Evolutionary conservation across 2,113 vertebrate species (phyloP), one percentile per base, ranked within the genome.

Genomic region (Entelurus aequoreus): DNA sequence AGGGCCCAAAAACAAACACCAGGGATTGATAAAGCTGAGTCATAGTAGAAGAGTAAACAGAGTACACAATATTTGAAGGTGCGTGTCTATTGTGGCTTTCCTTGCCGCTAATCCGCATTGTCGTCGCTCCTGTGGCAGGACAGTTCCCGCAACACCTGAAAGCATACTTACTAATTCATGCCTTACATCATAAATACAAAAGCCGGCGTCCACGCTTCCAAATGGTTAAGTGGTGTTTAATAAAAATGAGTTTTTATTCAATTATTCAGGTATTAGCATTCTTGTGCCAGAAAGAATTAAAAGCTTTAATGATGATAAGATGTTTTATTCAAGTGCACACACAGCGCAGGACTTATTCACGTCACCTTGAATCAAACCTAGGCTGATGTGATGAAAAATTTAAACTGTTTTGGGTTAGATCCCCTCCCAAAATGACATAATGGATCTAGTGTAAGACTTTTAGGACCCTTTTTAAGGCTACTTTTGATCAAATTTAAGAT

Each of bases 201-300:
- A 85, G 78, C 63, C 72, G 79, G 72, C 75, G 82, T 84, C 84
- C 83, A 65, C 62, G 69, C 60, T 53, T 44, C 9, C 79, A 80
- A 80, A 69, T 79, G 77, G 66, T 76, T 87, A 87, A 89, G 83
- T 87, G 84, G 78, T 84, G 77, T 88, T 87, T 84, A 89, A 88
- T 85, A 87, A 76, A 77, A 89, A 87, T 84, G 81, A 89, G 77
- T 0, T 40, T 56, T 62, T 68, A 67, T 84, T 71, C 15, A 82
- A 89, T 89, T 87, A 87, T 86, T 88, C 72, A 88, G 66, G 61
- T 84, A 86, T 88, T 87, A 84, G 81, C 78, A 83, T 87, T 84
- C 68, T 83, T 84, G 64, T 87, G 87, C 80, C 87, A 84, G 63
- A 72, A 79, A 74, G 83, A 72, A 79, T 86, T 81, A 85, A 75